phyloP scores from a whole-genome alignment of 2,113 vertebrate species.

The Pachypanchax playfairii region DNA sequence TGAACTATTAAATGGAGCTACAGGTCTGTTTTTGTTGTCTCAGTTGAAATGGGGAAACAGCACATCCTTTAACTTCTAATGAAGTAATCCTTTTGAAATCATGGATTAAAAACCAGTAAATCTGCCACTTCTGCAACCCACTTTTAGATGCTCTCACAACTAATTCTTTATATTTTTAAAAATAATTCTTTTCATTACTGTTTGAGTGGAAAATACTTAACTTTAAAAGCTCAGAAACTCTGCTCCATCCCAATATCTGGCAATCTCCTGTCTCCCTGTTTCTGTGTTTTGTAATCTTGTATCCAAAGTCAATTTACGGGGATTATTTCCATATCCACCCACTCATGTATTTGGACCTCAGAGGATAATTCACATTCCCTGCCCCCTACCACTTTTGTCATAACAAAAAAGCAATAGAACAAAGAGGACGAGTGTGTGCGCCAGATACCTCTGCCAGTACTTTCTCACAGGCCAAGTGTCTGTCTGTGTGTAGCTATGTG shows the following conservation, averaged over 20 bases:
- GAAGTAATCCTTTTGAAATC: too few relatives aligned
- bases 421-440: constrained; percentile 46
- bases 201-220: not conserved
- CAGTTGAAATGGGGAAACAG: too few relatives aligned
- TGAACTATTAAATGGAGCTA: too few relatives aligned
- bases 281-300: constrained; percentile 55
- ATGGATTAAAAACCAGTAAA: too few relatives aligned
- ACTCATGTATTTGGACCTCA: constrained; percentile 54
- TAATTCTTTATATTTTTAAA: not conserved
- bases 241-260: not conserved
- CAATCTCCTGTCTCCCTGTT: constrained; percentile 3
- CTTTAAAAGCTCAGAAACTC: not conserved
- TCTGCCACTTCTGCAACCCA: too few relatives aligned
- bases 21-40: too few relatives aligned
- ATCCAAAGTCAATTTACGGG: constrained; percentile 56
- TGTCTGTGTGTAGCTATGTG: constrained; percentile 76
- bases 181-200: accelerated
- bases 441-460: constrained; percentile 46
- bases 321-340: constrained; percentile 61
- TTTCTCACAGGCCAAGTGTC: constrained; percentile 69
- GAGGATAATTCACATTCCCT: constrained; percentile 55
- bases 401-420: constrained; percentile 47
- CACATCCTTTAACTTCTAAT: too few relatives aligned
- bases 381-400: constrained; percentile 7
- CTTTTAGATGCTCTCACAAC: not conserved